Evolutionary conservation across 2,797 vertebrate species (phyloP), one percentile per base, ranked within the genome.

Genomic region (Eospalax fontanierii): DNA sequence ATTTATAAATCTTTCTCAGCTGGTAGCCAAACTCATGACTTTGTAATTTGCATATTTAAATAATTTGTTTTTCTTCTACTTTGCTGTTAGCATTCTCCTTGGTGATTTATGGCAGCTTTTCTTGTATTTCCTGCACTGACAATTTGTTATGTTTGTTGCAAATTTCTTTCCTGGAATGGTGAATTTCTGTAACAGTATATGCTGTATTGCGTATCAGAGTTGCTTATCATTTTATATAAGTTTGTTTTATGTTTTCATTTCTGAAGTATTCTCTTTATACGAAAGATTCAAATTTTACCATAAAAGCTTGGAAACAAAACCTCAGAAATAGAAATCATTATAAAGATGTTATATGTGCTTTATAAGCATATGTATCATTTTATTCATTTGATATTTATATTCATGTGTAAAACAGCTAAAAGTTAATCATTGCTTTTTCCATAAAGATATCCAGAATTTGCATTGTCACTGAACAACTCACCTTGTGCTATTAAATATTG

Each of bases 221-320:
- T 89, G 16, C 19, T 87, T 85, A 76, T 73, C 9, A 46, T 83
- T 83, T 85, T n/a, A 40, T 33, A 26, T 70, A 57, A 75, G 15
- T 90, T 71, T 65, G 19, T 54, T 93, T 85, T 61, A 93, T 93
- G 73, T 74, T 87, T 33, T 87, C 33, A 74, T 75, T 71, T 84
- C 3, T 46, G 11, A 26, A 4, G 19, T 19, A 59, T 35, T 9
- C 3, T 18, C 40, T 82, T 94, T 91, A 11, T 73, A 33, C 15
- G 66, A 89, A 33, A 19, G 2, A 80, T 76, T 73, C 11, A 87
- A 43, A 83, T 87, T 46, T 71, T 76, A 75, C 38, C 22, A n/a
- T n/a, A 4, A 73, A 59, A 76, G 76, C 24, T 81, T 33, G 24
- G 90, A 93, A 93, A 59, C 14, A 28, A 75, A 93, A 68, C 30